These are phyloP conservation scores for Atractosteus spatula DNA, from an alignment of 2,113 vertebrate genomes.

Conservation along the genomic window DNA sequence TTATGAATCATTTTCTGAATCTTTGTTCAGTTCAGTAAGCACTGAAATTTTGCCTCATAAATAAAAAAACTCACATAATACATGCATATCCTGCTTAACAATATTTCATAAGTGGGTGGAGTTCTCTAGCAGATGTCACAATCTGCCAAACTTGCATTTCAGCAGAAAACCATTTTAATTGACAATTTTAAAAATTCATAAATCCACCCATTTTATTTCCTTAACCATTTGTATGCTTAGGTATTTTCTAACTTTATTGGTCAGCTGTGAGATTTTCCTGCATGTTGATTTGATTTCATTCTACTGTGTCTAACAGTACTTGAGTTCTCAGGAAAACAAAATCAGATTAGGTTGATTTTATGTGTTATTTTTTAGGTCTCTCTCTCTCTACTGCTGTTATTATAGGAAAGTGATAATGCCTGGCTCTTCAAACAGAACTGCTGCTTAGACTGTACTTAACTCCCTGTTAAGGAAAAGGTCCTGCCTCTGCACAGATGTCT, in stretches of 20 bases:
- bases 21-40: too few relatives aligned
- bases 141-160: too few relatives aligned
- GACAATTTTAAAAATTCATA: not conserved
- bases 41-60: too few relatives aligned
- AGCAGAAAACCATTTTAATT: too few relatives aligned
- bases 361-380: slow-evolving; percentile 53
- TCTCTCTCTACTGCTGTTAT: slow-evolving; percentile 69
- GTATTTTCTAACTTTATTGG: slow-evolving; percentile 55
- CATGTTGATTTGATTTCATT: slow-evolving; percentile 60
- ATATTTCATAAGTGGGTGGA: too few relatives aligned
- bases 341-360: slow-evolving; percentile 61
- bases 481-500: slow-evolving; percentile 94
- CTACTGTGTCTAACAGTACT: slow-evolving; percentile 52
- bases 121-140: too few relatives aligned
- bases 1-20: too few relatives aligned
- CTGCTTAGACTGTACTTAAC: slow-evolving; percentile 79
- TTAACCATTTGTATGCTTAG: slow-evolving; percentile 49
- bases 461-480: slow-evolving; percentile 76
- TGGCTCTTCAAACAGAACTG: slow-evolving; percentile 81
- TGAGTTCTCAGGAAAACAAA: slow-evolving; percentile 47
- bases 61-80: too few relatives aligned
- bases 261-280: slow-evolving; percentile 60
- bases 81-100: too few relatives aligned
- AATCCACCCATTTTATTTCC: slow-evolving; percentile 52
- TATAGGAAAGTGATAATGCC: slow-evolving; percentile 85